Percentiles rank a stretch among this genome's conserved stretches.
phyloP scores from a whole-genome alignment of 2,113 vertebrate genomes.

The Circaetus cinerascens region DNA sequence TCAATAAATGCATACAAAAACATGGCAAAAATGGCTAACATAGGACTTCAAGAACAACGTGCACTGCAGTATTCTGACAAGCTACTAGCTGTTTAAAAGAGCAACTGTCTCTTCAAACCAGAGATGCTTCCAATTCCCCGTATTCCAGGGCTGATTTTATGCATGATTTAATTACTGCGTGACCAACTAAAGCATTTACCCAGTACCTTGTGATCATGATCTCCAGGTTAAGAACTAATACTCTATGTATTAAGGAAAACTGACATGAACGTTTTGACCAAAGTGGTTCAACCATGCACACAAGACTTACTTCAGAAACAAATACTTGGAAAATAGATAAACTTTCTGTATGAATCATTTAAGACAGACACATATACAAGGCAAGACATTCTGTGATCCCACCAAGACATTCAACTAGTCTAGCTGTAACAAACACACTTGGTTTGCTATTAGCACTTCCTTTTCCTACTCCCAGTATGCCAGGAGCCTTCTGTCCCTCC shows the following conservation, averaged over 20 bases:
- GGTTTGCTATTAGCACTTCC: neutral
- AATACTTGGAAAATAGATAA: neutral
- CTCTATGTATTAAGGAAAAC: neutral
- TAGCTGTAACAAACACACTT: neutral
- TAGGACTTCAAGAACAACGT: neutral
- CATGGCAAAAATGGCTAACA: neutral
- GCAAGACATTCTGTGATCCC: neutral
- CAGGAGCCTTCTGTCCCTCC: neutral
- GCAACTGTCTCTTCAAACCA: neutral
- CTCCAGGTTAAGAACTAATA: neutral
- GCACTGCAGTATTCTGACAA: neutral
- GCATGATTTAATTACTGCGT: neutral
- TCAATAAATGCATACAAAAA: neutral
- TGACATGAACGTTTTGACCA: neutral
- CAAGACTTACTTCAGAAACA: neutral
- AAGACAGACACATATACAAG: neutral
- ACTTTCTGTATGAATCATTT: neutral
- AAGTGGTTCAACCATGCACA: neutral
- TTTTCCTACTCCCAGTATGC: neutral
- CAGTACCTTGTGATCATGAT: neutral
- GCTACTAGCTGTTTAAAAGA: neutral
- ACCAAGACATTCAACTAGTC: neutral
- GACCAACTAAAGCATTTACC: neutral
- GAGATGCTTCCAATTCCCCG: neutral
- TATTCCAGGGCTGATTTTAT: neutral